These are phyloP conservation scores for Trisateles emortualis DNA, from an alignment of 2,888 invertebrate species.

Conservation along the genomic window DNA sequence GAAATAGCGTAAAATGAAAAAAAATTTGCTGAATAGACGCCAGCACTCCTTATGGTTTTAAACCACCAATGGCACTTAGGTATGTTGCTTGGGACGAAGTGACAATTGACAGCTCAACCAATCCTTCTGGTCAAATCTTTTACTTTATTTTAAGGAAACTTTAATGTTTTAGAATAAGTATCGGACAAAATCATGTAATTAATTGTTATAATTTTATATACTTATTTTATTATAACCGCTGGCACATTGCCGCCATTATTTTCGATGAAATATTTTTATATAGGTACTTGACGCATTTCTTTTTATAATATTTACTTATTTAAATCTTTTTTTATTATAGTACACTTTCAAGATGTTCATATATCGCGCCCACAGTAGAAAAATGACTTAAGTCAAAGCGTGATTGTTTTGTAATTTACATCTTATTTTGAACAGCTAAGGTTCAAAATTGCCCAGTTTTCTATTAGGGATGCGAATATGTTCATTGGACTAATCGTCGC, in stretches of 20 bases:
- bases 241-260: slow-evolving; percentile 21
- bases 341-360: neutral
- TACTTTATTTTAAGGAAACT: slow-evolving; percentile 24
- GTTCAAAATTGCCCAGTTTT: too few relatives aligned
- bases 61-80: too few relatives aligned
- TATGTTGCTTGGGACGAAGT: too few relatives aligned
- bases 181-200: slow-evolving; percentile 37
- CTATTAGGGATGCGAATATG: too few relatives aligned
- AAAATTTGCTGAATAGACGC: too few relatives aligned
- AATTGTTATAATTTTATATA: slow-evolving; percentile 16
- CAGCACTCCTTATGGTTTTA: too few relatives aligned
- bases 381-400: too few relatives aligned
- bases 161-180: slow-evolving; percentile 22
- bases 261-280: slow-evolving; percentile 25
- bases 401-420: too few relatives aligned
- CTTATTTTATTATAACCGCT: slow-evolving; percentile 7
- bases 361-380: too few relatives aligned
- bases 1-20: too few relatives aligned
- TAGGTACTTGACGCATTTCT: neutral
- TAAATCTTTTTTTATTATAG: slow-evolving; percentile 5
- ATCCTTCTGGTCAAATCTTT: slow-evolving; percentile 23
- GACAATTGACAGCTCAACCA: slow-evolving; percentile 19
- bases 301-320: slow-evolving; percentile 2
- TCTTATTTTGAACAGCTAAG: too few relatives aligned
- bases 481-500: too few relatives aligned